A percentile compares a stretch with the other conserved stretches of the same genome.
Conservation (phyloP, 2,113 vertebrate species). For the Crotalus viridis region DNA sequence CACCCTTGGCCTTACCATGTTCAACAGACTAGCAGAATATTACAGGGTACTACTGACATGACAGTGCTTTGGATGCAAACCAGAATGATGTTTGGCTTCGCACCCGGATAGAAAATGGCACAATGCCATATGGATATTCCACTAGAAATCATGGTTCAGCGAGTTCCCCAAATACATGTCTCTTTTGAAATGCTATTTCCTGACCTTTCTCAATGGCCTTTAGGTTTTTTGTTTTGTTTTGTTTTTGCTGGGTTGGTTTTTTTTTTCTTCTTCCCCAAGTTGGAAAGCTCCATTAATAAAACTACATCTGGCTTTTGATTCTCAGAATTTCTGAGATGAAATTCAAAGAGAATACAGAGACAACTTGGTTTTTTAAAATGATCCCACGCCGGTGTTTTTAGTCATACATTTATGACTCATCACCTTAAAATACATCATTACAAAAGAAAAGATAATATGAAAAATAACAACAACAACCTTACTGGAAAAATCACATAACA, state of each 20-base stretch:
- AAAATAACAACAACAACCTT: neutral
- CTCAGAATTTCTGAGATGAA: neutral
- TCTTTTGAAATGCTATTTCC: neutral
- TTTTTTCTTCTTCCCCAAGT: neutral
- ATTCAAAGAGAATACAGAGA: neutral
- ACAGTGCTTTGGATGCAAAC: conserved; percentile 71
- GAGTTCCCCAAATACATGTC: neutral
- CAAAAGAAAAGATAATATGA: neutral
- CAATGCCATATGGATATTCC: neutral
- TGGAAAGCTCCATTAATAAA: neutral
- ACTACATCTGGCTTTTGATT: neutral
- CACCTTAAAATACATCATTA: neutral
- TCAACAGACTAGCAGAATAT: conserved; percentile 66
- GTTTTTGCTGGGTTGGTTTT: too few species aligned
- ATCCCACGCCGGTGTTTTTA: neutral
- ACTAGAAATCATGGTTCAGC: neutral
- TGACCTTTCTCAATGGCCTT: neutral
- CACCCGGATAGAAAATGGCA: neutral
- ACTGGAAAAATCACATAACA: conserved; percentile 4
- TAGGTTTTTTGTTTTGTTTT: neutral
- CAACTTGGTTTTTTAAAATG: neutral
- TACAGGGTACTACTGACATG: conserved; percentile 72
- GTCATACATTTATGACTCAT: conserved; percentile 3
- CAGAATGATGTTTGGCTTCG: conserved; percentile 42
- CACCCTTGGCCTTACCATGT: conserved; percentile 67